Evolutionary conservation across 2,888 invertebrate species (phyloP).

Genomic region (Pristionchus japonicus): DNA sequence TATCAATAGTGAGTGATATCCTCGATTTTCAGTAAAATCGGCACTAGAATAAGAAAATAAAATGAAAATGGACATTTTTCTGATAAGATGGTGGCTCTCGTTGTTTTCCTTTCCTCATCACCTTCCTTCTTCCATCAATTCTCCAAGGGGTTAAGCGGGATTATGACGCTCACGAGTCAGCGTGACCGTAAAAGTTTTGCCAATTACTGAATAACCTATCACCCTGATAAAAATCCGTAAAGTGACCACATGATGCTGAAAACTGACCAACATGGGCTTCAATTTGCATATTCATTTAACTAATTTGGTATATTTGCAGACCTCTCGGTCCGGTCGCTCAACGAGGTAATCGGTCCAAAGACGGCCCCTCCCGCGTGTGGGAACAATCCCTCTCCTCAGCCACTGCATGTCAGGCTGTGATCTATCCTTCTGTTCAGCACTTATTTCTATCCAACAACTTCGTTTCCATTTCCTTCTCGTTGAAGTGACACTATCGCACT

Average conservation of each 20-base stretch:
- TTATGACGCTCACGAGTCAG: neutral
- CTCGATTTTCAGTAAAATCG: neutral
- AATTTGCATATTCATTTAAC: no score
- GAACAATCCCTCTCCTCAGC: neutral
- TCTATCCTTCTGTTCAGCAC: slow-evolving; percentile 27
- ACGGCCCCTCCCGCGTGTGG: slow-evolving; percentile 37
- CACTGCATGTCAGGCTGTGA: slow-evolving; percentile 33
- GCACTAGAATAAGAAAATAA: neutral
- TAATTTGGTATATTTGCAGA: neutral
- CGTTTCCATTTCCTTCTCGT: neutral
- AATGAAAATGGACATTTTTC: neutral
- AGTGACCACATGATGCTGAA: no score
- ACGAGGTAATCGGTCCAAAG: slow-evolving; percentile 38
- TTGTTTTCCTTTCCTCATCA: neutral
- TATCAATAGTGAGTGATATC: slow-evolving; percentile 38
- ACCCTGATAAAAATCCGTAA: no score
- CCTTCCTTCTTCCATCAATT: neutral
- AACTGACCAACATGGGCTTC: no score
- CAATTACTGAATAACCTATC: no score
- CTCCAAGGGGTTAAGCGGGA: neutral
- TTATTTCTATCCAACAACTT: neutral
- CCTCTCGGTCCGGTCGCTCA: slow-evolving; percentile 36
- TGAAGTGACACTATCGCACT: neutral
- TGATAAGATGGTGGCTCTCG: neutral
- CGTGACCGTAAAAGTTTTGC: neutral